Percentiles rank a stretch among this genome's conserved stretches.
These are phyloP conservation scores for Girardia tigrina DNA, from an alignment of 2,888 invertebrate species.

Conservation along the genomic window DNA sequence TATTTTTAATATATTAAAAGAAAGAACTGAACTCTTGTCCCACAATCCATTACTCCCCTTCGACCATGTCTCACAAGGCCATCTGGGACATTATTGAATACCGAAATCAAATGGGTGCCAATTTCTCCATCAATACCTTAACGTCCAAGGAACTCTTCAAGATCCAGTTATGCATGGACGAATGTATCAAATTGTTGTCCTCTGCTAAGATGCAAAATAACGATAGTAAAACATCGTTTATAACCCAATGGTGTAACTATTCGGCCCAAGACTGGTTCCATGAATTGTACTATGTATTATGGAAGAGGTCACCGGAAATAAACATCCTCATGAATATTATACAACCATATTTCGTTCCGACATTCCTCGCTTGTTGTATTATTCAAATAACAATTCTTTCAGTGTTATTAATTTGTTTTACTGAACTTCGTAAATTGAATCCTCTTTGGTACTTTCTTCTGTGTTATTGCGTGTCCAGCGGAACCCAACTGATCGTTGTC, in stretches of 20 bases:
- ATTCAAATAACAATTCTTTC: not conserved
- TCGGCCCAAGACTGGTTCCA: not conserved
- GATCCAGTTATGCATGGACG: not conserved
- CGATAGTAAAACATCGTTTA: not conserved
- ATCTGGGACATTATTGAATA: not conserved
- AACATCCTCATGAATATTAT: not conserved
- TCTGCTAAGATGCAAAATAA: not conserved
- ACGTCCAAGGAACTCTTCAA: not conserved
- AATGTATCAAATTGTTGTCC: not conserved
- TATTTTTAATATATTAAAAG: too few relatives aligned
- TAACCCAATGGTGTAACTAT: not conserved
- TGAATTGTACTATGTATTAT: not conserved
- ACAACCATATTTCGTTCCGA: not conserved
- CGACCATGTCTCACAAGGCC: not conserved
- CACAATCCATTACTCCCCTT: too few relatives aligned
- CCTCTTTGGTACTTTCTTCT: not conserved
- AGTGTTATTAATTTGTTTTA: not conserved
- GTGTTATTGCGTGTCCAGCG: not conserved
- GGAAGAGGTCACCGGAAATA: not conserved
- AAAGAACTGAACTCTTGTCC: too few relatives aligned
- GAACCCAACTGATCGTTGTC: not conserved
- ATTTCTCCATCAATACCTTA: not conserved
- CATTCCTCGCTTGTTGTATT: constrained; percentile 5
- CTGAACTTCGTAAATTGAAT: not conserved
- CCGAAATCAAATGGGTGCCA: not conserved